Evolutionary conservation across 2,113 vertebrate genomes (phyloP).

Genomic region (Hypocryptadius cinnamomeus): DNA sequence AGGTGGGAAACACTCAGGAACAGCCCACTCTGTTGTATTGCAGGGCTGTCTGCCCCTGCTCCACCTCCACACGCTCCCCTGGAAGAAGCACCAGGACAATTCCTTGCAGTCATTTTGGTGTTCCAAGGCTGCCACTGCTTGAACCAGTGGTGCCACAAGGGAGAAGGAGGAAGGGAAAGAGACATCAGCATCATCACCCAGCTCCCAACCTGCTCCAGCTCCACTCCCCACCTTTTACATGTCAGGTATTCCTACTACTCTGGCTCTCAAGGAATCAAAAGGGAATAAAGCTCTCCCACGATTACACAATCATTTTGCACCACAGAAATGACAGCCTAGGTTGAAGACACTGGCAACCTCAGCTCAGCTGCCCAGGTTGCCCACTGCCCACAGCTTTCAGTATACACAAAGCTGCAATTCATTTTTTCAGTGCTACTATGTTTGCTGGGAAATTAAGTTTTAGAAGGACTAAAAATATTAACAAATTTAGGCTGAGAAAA

Average conservation of each 20-base stretch:
- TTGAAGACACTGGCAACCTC: neutral
- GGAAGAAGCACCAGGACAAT: neutral
- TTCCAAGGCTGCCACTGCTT: too few relatives aligned
- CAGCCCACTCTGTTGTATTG: accelerated
- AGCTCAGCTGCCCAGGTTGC: neutral
- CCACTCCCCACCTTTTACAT: neutral
- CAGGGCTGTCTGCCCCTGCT: neutral
- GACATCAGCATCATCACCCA: neutral
- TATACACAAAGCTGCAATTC: neutral
- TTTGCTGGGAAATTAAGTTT: neutral
- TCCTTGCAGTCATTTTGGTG: neutral
- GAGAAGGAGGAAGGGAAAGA: neutral
- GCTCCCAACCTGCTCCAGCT: neutral
- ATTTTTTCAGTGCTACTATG: neutral
- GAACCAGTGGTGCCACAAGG: neutral
- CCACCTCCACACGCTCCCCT: accelerated
- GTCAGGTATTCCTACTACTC: too few relatives aligned
- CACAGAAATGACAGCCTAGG: neutral
- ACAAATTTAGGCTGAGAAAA: slow-evolving; percentile 28
- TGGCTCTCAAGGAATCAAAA: neutral
- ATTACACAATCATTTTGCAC: neutral
- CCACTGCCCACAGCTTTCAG: neutral
- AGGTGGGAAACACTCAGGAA: neutral
- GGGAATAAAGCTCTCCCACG: neutral
- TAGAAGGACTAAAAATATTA: slow-evolving; percentile 25